Base-by-base conservation (phyloP, 2,888 invertebrate species). In the Xanthia icteritia region DNA sequence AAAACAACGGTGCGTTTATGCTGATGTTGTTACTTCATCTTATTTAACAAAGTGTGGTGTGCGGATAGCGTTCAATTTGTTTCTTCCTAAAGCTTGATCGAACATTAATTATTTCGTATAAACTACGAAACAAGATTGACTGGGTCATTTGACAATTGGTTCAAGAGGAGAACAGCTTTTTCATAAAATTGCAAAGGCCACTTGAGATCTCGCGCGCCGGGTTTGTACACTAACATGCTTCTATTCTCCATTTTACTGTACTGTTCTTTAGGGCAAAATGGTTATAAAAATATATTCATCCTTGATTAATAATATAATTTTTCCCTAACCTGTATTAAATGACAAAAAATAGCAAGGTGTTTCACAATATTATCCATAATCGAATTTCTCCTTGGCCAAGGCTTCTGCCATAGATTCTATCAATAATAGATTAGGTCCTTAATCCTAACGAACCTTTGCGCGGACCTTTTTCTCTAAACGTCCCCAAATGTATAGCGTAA, bases 381-480 rank as follows among this genome's bases (percentile, higher is more conserved):
- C 88, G 89, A 90, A 88, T 89, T 90, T 90, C 78, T 76, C 85
- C 81, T 88, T 88, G 86, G 77, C 85, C 80, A 85, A 84, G 88
- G 87, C 85, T 89, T 88, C 86, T 85, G 81, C 83, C 79, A 89
- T 91, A 91, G 86, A 89, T 84, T 90, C 89, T 92, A 91, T 93
- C 91, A 93, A 94, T 93, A 93, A 92, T 93, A 93, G 91, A 93
- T 94, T 91, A 92, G 86, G 88, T 88, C 89, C 90, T 91, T 89
- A 85, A 88, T 88, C 89, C 90, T 91, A 88, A 85, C 88, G 89
- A 89, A 91, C 91, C 89, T 91, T 91, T 89, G 84, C 89, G 86
- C 77, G 89, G 90, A 86, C 86, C 90, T 90, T 90, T 86, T 91
- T 90, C 88, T 86, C 89, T 91, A 91, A 92, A 92, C 90, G 92